Conservation (phyloP, 2,113 vertebrate species). For the Colossoma macropomum region DNA sequence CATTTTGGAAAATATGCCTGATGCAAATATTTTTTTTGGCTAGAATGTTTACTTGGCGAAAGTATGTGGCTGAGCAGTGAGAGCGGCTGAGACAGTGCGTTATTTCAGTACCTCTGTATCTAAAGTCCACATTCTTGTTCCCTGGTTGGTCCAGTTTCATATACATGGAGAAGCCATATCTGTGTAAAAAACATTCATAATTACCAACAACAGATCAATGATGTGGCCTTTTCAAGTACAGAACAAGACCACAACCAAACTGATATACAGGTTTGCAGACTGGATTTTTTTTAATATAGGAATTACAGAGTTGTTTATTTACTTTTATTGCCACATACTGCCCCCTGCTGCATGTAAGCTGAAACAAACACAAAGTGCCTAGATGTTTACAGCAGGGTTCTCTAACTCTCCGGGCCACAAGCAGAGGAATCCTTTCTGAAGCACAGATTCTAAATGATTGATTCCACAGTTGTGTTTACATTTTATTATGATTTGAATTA, state of each 20-base stretch:
- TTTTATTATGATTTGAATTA: too few relatives aligned
- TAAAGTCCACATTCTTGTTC: not conserved
- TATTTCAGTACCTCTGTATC: slow-evolving; percentile 51
- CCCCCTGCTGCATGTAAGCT: not conserved
- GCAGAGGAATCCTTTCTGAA: too few relatives aligned
- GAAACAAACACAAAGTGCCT: not conserved
- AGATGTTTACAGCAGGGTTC: too few relatives aligned
- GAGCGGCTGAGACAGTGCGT: not conserved
- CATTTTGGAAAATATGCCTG: too few relatives aligned
- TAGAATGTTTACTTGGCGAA: too few relatives aligned
- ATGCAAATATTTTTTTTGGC: too few relatives aligned
- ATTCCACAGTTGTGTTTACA: too few relatives aligned
- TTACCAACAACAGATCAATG: not conserved
- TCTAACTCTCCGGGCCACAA: too few relatives aligned
- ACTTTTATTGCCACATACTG: not conserved
- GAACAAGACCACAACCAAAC: not conserved
- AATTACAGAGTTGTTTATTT: not conserved
- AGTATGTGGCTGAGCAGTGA: not conserved
- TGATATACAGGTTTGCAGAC: not conserved
- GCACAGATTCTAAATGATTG: too few relatives aligned
- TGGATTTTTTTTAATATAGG: not conserved
- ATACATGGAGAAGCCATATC: slow-evolving; percentile 68
- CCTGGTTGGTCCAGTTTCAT: slow-evolving; percentile 64
- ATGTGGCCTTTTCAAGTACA: not conserved
- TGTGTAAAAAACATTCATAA: slow-evolving; percentile 44